These are phyloP conservation scores for Psittacula derbiana DNA, from an alignment of 2,797 vertebrate species.

Conservation along the genomic window DNA sequence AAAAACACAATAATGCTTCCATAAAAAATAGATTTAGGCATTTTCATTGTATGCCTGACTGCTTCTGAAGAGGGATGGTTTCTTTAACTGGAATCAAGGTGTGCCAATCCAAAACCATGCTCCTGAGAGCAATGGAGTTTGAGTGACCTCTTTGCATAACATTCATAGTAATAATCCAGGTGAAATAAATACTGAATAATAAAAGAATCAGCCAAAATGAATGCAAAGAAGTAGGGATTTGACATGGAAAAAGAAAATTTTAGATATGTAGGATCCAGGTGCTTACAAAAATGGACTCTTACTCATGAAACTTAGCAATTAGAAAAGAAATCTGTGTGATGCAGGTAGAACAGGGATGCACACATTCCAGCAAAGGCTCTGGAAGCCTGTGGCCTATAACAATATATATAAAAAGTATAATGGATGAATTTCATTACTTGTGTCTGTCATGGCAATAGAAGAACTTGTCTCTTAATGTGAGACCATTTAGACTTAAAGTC, in stretches of 20 bases:
- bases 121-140: not conserved
- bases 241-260: not conserved
- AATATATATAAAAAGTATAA: not conserved
- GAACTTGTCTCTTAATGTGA: not conserved
- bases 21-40: not conserved
- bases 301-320: not conserved
- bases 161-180: not conserved
- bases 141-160: not conserved
- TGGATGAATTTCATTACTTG: not conserved
- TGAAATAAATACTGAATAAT: not conserved
- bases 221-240: not conserved
- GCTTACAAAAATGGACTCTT: not conserved
- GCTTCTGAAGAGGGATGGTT: not conserved
- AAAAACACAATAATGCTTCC: not conserved
- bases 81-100: not conserved
- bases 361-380: not conserved
- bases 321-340: not conserved
- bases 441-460: not conserved
- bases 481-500: not conserved
- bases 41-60: not conserved
- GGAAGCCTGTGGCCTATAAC: not conserved
- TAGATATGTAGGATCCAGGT: not conserved
- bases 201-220: not conserved
- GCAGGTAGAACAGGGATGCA: not conserved
- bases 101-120: not conserved